Conservation (phyloP, 1,140 invertebrate genomes). For the Drosophila neocordata region DNA sequence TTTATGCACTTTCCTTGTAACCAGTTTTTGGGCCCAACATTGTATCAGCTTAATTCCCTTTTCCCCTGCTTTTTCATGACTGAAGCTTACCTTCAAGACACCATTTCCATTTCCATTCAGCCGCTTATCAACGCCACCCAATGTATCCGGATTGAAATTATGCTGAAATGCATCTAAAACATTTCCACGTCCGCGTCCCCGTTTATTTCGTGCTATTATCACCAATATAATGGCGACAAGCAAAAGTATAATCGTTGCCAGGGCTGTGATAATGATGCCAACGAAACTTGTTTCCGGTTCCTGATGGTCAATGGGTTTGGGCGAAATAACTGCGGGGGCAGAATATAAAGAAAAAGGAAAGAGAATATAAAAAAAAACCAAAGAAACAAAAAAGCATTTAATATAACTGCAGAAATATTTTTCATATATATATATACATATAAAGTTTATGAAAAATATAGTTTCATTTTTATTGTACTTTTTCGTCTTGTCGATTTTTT, state of each 20-base stretch:
- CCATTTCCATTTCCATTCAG: slow-evolving; percentile 78
- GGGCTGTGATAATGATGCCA: slow-evolving; percentile 89
- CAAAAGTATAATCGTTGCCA: slow-evolving; percentile 89
- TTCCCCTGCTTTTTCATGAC: background rate
- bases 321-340: slow-evolving; percentile 70
- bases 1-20: slow-evolving; percentile 59
- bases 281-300: slow-evolving; percentile 86
- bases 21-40: background rate
- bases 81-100: slow-evolving; percentile 83
- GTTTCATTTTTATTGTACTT: slow-evolving; percentile 10
- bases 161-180: slow-evolving; percentile 82
- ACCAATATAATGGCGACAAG: slow-evolving; percentile 88
- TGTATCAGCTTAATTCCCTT: background rate
- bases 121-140: slow-evolving; percentile 83
- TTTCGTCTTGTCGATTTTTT: slow-evolving; percentile 20
- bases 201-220: slow-evolving; percentile 88
- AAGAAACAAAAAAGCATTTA: slow-evolving; percentile 1
- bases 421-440: too few species aligned
- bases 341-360: slow-evolving; percentile 18
- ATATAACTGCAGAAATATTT: background rate
- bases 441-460: background rate
- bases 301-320: slow-evolving; percentile 82
- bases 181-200: slow-evolving; percentile 84
- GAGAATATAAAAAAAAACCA: too few species aligned
- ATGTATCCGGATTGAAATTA: slow-evolving; percentile 81